phyloP scores from a whole-genome alignment of 2,113 vertebrate species.

The Anoura caudifer region DNA sequence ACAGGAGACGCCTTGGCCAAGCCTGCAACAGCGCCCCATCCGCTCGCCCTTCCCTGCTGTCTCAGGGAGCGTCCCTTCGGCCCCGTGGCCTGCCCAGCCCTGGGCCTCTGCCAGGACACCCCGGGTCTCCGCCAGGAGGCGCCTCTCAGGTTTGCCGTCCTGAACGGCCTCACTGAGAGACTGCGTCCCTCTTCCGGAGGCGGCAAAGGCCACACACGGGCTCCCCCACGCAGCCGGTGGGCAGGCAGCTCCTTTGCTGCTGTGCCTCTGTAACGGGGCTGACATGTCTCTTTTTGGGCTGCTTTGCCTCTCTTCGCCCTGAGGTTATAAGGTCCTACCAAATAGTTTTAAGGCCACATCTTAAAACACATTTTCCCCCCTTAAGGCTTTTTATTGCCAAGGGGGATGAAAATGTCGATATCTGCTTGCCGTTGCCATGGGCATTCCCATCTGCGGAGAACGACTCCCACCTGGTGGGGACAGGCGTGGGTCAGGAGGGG shows the following conservation, averaged over 20 bases:
- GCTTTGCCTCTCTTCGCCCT: neutral
- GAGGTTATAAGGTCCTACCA: neutral
- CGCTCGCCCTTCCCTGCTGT: neutral
- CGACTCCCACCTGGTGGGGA: neutral
- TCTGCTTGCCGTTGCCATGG: neutral
- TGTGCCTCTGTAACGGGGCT: neutral
- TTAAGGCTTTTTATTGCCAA: slow-evolving; percentile 18
- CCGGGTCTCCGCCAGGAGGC: slow-evolving; percentile 5
- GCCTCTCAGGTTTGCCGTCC: neutral
- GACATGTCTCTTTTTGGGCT: slow-evolving; percentile 13
- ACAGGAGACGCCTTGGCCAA: neutral
- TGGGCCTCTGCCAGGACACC: neutral
- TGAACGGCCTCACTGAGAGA: slow-evolving; percentile 58
- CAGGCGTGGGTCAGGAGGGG: neutral
- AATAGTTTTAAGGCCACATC: neutral
- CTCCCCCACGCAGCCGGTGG: slow-evolving; percentile 25
- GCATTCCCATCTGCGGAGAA: neutral
- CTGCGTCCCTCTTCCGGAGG: slow-evolving; percentile 54
- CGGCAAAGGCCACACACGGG: slow-evolving; percentile 22
- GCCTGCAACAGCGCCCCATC: neutral
- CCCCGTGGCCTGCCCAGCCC: neutral
- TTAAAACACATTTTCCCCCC: neutral
- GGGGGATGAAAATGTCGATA: neutral
- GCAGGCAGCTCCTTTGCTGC: slow-evolving; percentile 28
- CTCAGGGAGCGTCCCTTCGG: neutral